These are phyloP conservation scores for Acridotheres tristis DNA, from an alignment of 2,797 vertebrate species.

Conservation along the genomic window DNA sequence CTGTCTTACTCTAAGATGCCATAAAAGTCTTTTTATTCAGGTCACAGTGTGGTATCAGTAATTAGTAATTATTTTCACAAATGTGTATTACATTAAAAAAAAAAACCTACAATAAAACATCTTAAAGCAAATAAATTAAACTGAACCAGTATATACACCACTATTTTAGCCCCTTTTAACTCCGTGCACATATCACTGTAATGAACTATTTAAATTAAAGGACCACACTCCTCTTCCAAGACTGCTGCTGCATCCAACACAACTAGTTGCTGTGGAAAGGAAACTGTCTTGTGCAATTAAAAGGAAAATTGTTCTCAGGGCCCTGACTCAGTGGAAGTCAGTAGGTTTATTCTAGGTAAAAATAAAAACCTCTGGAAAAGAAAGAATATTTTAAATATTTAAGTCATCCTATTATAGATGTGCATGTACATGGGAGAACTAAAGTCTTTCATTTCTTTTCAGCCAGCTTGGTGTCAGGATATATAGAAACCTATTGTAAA, in stretches of 20 bases:
- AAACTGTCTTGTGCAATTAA: neutral
- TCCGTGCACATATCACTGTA: neutral
- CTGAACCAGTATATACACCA: neutral
- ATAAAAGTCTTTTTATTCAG: neutral
- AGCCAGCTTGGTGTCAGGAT: neutral
- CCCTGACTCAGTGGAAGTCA: neutral
- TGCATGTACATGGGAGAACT: neutral
- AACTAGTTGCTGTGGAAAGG: neutral
- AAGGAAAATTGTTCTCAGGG: neutral
- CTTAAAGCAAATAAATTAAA: neutral
- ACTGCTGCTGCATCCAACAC: neutral
- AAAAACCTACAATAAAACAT: neutral
- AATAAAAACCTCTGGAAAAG: neutral
- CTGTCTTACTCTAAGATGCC: neutral
- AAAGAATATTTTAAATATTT: neutral
- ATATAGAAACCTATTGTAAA: neutral
- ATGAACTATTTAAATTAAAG: neutral
- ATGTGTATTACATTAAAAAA: neutral
- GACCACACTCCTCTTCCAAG: neutral
- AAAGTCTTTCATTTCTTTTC: neutral
- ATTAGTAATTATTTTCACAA: neutral
- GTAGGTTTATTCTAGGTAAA: neutral
- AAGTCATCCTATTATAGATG: neutral
- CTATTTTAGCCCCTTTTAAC: conserved; percentile 2
- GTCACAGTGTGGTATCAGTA: neutral